Percentiles rank a stretch among this genome's conserved stretches.
Conservation (phyloP, 2,113 vertebrate species). For the Marmota flaviventris region DNA sequence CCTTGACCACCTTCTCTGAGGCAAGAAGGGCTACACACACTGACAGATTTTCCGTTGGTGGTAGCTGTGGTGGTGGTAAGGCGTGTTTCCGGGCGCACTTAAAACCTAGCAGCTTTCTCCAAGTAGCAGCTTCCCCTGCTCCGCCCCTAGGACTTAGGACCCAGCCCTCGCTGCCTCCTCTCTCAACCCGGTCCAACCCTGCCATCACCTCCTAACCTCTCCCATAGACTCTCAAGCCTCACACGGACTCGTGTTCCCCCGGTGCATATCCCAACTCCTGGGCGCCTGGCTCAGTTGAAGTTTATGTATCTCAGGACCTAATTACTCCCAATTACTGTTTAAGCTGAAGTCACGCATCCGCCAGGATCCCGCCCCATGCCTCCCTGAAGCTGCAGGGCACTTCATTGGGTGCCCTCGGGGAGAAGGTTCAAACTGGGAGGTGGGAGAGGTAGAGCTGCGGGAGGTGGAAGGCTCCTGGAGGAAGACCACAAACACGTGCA, state of each 20-base stretch:
- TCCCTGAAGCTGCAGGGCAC: not conserved
- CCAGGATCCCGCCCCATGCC: not conserved
- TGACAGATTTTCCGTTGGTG: conserved; percentile 74
- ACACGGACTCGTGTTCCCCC: not conserved
- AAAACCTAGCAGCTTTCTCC: conserved; percentile 18
- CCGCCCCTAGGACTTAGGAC: not conserved
- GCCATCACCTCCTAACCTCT: not conserved
- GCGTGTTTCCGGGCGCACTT: conserved; percentile 75
- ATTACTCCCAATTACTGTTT: conserved; percentile 51
- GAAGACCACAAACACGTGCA: conserved; percentile 74
- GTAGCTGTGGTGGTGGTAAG: conserved; percentile 54
- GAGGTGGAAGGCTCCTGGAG: not conserved
- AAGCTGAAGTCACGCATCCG: not conserved
- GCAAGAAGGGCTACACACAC: not conserved
- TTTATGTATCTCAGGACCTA: conserved; percentile 22
- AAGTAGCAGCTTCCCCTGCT: conserved; percentile 39
- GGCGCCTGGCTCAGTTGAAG: conserved; percentile 39
- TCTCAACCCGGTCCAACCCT: not conserved
- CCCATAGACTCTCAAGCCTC: not conserved
- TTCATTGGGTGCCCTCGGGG: not conserved
- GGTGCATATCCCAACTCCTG: conserved; percentile 12
- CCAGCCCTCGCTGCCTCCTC: not conserved
- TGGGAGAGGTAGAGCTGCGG: not conserved
- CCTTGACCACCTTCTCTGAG: conserved; percentile 53
- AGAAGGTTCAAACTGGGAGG: not conserved